A percentile compares a stretch with the other conserved stretches of the same genome.
These are phyloP conservation scores for Nasua narica DNA, from an alignment of 2,797 vertebrate genomes.

Conservation along the genomic window DNA sequence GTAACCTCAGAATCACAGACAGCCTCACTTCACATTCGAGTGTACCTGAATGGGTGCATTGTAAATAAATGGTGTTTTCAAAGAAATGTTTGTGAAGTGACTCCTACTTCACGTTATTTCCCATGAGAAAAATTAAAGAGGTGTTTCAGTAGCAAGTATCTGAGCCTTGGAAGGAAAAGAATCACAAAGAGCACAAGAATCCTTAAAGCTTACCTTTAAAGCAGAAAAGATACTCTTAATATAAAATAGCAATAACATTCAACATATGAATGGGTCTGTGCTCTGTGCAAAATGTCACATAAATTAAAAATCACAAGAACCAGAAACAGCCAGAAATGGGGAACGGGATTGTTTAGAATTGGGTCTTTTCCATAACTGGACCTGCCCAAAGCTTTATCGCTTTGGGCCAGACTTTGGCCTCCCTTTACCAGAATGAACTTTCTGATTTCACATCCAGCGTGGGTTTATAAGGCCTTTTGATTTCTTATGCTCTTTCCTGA, in stretches of 20 bases:
- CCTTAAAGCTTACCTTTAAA: not conserved
- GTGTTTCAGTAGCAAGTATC: not conserved
- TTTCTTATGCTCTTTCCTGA: not conserved
- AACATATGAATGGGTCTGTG: not conserved
- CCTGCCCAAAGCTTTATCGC: not conserved
- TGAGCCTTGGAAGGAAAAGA: not conserved
- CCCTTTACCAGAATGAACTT: not conserved
- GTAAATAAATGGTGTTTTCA: not conserved
- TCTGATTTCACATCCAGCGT: slow-evolving; percentile 1
- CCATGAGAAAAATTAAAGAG: not conserved
- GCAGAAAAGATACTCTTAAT: not conserved
- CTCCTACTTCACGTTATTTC: not conserved
- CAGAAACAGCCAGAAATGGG: not conserved
- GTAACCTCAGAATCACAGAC: not conserved
- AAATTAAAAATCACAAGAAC: not conserved
- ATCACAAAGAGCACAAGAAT: not conserved
- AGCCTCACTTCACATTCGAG: not conserved
- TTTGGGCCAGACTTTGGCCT: not conserved
- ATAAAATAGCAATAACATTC: not conserved
- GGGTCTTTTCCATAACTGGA: not conserved
- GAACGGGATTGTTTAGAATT: not conserved
- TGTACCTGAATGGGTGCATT: not conserved
- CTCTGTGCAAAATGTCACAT: not conserved
- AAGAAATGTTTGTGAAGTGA: not conserved
- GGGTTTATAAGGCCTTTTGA: not conserved